A percentile compares a stretch with the other conserved stretches of the same genome.
Evolutionary conservation across 2,797 vertebrate species (phyloP).

Genomic region (Coregonus sp.): DNA sequence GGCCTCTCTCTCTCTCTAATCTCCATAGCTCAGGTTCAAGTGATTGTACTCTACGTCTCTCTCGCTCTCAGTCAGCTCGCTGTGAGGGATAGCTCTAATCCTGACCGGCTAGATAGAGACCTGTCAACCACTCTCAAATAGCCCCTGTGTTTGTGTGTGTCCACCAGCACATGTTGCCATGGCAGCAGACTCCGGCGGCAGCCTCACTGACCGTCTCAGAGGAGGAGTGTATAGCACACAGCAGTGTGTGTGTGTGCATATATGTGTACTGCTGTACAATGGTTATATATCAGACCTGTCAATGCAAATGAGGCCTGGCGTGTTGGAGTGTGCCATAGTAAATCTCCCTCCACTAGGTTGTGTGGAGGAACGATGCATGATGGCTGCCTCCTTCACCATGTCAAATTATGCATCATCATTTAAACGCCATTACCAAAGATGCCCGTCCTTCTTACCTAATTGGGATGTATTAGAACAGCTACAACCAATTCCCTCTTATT

Average conservation of each 20-base stretch:
- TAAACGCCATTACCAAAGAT: conserved; percentile 10
- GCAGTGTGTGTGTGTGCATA: conserved; percentile 5
- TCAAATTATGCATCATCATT: conserved; percentile 38
- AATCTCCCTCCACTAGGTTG: conserved; percentile 33
- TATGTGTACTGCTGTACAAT: neutral
- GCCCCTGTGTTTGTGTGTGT: conserved; percentile 7
- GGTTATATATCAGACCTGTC: conserved; percentile 36
- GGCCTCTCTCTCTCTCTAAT: neutral
- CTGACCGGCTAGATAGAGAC: conserved; percentile 21
- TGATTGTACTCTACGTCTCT: too few species aligned
- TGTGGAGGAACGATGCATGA: neutral
- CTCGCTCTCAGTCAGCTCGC: neutral
- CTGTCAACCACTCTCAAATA: conserved; percentile 33
- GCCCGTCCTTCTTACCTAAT: conserved; percentile 14
- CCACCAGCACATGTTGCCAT: neutral
- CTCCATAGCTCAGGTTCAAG: too few species aligned
- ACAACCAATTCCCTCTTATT: conserved; percentile 34
- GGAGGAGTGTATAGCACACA: neutral
- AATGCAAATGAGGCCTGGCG: conserved; percentile 35
- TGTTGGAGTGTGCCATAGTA: conserved; percentile 28
- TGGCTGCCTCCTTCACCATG: conserved; percentile 14
- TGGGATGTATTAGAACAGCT: conserved; percentile 36
- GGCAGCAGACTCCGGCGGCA: neutral
- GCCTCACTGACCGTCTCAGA: neutral
- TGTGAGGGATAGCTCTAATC: conserved; percentile 36